phyloP scores from a whole-genome alignment of 2,888 invertebrate species.

The Ophraella communa region DNA sequence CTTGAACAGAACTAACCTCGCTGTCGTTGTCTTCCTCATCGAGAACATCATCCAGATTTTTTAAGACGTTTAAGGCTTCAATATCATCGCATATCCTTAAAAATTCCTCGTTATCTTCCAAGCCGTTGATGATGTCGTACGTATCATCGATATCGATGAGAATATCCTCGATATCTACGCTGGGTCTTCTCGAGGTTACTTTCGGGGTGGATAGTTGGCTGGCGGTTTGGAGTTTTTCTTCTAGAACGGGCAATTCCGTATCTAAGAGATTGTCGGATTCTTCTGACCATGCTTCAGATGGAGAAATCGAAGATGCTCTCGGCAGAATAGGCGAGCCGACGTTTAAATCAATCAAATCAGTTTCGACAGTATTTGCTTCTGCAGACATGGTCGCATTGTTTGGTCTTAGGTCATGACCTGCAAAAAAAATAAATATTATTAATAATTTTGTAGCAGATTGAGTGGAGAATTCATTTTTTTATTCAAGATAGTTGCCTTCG shows the following conservation, averaged over 20 bases:
- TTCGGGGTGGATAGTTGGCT: constrained; percentile 26
- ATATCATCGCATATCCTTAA: constrained; percentile 33
- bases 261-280: constrained; percentile 53
- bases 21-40: constrained; percentile 55
- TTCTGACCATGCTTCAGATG: constrained; percentile 33
- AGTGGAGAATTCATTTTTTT: too few relatives aligned
- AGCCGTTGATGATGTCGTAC: constrained; percentile 20
- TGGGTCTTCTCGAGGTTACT: constrained; percentile 36
- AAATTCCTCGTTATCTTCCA: constrained; percentile 24
- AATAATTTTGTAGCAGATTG: background rate
- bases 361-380: constrained; percentile 41
- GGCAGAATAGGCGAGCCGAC: constrained; percentile 53
- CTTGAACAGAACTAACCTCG: constrained; percentile 48
- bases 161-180: constrained; percentile 56
- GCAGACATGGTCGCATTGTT: constrained; percentile 38
- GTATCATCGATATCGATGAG: constrained; percentile 53
- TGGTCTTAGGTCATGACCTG: constrained; percentile 42
- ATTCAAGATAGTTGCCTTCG: background rate
- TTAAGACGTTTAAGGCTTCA: constrained; percentile 64
- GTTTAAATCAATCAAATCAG: constrained; percentile 55
- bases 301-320: constrained; percentile 30
- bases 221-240: constrained; percentile 53
- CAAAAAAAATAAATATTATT: constrained; percentile 16
- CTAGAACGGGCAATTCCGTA: constrained; percentile 54
- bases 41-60: constrained; percentile 66